These are phyloP conservation scores for Murina feae DNA, from an alignment of 2,113 vertebrate genomes.

Conservation along the genomic window DNA sequence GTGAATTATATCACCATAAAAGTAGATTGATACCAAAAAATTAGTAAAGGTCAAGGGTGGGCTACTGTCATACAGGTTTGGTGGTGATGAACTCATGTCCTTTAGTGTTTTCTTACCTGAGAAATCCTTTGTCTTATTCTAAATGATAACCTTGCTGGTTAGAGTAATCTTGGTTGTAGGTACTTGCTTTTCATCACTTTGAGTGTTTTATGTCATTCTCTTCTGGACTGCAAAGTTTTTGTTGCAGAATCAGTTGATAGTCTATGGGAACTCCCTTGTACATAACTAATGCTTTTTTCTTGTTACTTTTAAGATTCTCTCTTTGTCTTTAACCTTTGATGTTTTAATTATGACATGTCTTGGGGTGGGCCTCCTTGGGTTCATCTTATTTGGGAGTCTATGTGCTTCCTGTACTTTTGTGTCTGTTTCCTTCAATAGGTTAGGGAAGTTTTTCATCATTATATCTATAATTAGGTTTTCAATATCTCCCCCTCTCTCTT, in stretches of 20 bases:
- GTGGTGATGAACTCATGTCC: background rate
- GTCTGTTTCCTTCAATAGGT: background rate
- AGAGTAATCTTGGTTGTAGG: background rate
- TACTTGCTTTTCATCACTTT: background rate
- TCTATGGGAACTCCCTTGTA: background rate
- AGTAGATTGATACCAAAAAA: background rate
- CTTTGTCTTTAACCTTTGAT: background rate
- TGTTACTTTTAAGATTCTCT: background rate
- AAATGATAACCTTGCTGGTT: background rate
- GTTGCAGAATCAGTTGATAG: background rate
- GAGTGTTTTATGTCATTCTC: background rate
- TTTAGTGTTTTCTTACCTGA: background rate
- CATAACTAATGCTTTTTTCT: background rate
- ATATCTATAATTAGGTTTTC: background rate
- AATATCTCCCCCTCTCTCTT: too few species aligned
- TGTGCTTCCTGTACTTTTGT: background rate
- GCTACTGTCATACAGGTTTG: background rate
- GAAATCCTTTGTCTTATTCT: background rate
- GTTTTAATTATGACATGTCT: background rate
- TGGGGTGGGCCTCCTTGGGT: background rate
- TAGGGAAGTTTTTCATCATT: background rate
- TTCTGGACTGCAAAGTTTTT: background rate
- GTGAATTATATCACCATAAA: background rate
- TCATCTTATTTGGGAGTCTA: background rate
- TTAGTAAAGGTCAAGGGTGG: background rate